A percentile compares a stretch with the other conserved stretches of the same genome.
Conservation (phyloP, 2,888 invertebrate genomes). For the Syrista parreyssii region DNA sequence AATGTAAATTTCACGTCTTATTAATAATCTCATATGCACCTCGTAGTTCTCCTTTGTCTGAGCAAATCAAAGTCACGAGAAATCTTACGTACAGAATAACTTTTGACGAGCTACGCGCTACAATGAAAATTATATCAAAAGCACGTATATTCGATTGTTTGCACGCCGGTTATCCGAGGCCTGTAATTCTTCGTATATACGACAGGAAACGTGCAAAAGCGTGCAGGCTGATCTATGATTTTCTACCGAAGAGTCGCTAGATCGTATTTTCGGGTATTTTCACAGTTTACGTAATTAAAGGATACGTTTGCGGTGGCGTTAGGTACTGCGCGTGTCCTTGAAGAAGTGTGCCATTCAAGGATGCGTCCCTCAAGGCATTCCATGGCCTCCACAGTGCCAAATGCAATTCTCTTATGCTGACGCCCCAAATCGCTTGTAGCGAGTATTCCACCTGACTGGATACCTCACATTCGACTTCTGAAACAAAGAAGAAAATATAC, state of each 20-base stretch:
- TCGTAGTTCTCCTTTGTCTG: too few relatives aligned
- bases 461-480: slow-evolving; percentile 80
- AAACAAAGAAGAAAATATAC: slow-evolving; percentile 47
- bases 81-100: too few relatives aligned
- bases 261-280: not conserved
- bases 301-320: slow-evolving; percentile 63
- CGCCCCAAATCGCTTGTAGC: slow-evolving; percentile 82
- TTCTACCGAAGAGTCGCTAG: too few relatives aligned
- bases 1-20: too few relatives aligned
- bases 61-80: too few relatives aligned
- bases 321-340: slow-evolving; percentile 68
- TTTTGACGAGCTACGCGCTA: too few relatives aligned
- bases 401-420: slow-evolving; percentile 81
- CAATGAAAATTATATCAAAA: too few relatives aligned
- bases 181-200: too few relatives aligned
- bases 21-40: too few relatives aligned
- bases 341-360: slow-evolving; percentile 70
- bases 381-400: slow-evolving; percentile 81
- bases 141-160: too few relatives aligned
- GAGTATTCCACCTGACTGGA: slow-evolving; percentile 82
- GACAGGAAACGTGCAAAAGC: not conserved
- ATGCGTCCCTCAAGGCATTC: slow-evolving; percentile 74
- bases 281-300: slow-evolving; percentile 36
- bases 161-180: too few relatives aligned
- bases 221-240: too few relatives aligned